A percentile compares a stretch with the other conserved stretches of the same genome.
These are phyloP conservation scores for Bombus ignitus DNA, from an alignment of 1,140 invertebrate genomes.

Conservation along the genomic window DNA sequence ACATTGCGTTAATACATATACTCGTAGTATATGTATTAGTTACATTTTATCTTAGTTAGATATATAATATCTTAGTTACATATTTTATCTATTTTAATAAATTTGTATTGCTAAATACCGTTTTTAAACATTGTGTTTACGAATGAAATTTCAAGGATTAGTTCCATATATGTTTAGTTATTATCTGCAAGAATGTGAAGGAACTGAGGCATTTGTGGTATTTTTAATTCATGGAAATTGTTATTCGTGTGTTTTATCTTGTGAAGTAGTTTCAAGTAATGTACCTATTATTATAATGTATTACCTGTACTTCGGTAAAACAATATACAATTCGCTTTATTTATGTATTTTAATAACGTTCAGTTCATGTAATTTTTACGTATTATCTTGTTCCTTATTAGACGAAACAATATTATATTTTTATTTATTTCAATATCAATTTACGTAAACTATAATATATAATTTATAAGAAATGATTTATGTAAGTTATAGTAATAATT, in stretches of 20 bases:
- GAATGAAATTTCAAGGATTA: background rate
- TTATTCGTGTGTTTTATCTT: background rate
- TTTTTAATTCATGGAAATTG: background rate
- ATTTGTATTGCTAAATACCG: background rate
- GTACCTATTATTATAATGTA: background rate
- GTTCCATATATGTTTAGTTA: background rate
- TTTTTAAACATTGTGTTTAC: background rate
- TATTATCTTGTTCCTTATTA: background rate
- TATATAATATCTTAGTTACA: background rate
- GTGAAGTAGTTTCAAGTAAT: background rate
- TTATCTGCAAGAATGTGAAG: background rate
- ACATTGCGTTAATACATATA: no score
- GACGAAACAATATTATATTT: background rate
- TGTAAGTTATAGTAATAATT: background rate
- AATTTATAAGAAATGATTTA: background rate
- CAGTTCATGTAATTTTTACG: background rate
- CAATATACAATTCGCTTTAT: background rate
- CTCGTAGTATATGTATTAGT: no score
- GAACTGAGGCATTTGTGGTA: no score
- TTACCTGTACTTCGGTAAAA: background rate
- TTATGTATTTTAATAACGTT: background rate
- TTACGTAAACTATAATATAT: background rate
- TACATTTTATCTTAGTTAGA: no score
- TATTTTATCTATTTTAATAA: background rate
- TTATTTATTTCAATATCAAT: background rate